Base-by-base conservation (phyloP, 2,113 vertebrate genomes). In the Scortum barcoo region DNA sequence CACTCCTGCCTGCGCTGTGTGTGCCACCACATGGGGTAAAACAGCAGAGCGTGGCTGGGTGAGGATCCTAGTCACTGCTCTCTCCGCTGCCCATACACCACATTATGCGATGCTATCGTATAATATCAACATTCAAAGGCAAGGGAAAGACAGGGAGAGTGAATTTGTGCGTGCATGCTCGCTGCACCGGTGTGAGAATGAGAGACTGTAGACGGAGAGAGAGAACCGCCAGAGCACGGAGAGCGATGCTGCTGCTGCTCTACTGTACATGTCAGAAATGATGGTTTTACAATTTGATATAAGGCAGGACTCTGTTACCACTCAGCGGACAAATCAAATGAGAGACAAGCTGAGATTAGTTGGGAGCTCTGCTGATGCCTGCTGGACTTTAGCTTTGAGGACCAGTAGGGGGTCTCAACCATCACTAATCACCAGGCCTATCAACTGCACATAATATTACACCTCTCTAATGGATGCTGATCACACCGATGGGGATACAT, bases 11-110 rank as follows among this genome's bases (percentile, higher is more conserved):
- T 84, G 88, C 78, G 72, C 93, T 88, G 88, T 80, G 88, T 80
- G 90, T 79, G 90, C 90, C 90, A 61, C 93, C 81, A 42, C 92
- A 93, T 90, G 92, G 93, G 93, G 91, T 91, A 90, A 90, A 91
- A 91, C 86, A 88, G 90, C 82, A 72, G 81, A 89, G 89, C 83
- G 58, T 30, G 89, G 75, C 90, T 70, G 86, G 86, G 81, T 81
- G 90, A 89, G 84, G 84, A 92, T 84, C 83, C 84, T 9, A 67
- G 89, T 30, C 74, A 20, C 76, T 78, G 89, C 90, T 83, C 88
- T 78, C 86, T 78, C 86, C 74, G 40, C 83, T 89, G 89, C 88
- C 88, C 88, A 89, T 78, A 28, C 84, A 56, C 86, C 90, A 83
- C 80, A 84, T 87, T 77, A 85, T 81, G 75, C 83, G 56, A 60